phyloP scores from a whole-genome alignment of 2,888 invertebrate species.

The Willowsia nigromaculata region DNA sequence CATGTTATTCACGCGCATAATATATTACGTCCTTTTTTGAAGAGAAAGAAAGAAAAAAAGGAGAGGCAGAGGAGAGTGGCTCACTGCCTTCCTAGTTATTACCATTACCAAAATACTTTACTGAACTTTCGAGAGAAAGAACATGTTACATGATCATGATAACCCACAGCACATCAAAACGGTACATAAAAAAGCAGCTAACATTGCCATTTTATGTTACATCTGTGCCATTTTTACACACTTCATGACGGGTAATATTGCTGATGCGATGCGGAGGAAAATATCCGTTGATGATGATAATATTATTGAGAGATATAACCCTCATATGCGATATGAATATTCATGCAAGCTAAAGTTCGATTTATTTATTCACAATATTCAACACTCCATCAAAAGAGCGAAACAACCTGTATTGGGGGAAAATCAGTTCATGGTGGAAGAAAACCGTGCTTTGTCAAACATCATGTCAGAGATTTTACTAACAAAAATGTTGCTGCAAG shows the following conservation, averaged over 20 bases:
- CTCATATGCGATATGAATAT: too few species aligned
- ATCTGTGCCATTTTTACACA: not conserved
- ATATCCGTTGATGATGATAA: not conserved
- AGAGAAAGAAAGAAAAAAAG: not conserved
- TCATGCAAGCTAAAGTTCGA: not conserved
- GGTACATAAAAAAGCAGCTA: constrained; percentile 3
- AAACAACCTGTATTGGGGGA: not conserved
- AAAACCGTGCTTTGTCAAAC: not conserved
- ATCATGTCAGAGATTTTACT: not conserved
- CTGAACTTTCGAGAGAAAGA: constrained; percentile 10
- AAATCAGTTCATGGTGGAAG: not conserved
- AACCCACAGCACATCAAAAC: constrained; percentile 36
- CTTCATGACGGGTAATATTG: not conserved
- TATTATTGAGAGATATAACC: too few species aligned
- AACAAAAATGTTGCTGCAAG: not conserved
- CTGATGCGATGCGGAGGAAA: not conserved
- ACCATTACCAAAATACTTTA: constrained; percentile 25
- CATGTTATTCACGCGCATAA: constrained; percentile 25
- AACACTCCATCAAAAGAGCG: not conserved
- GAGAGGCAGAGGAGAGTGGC: not conserved
- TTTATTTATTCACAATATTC: not conserved
- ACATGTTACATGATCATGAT: constrained; percentile 43
- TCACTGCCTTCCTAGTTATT: not conserved
- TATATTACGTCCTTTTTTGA: not conserved
- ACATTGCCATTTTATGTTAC: not conserved